phyloP scores from a whole-genome alignment of 2,888 invertebrate genomes.

The Leistus spinibarbis region DNA sequence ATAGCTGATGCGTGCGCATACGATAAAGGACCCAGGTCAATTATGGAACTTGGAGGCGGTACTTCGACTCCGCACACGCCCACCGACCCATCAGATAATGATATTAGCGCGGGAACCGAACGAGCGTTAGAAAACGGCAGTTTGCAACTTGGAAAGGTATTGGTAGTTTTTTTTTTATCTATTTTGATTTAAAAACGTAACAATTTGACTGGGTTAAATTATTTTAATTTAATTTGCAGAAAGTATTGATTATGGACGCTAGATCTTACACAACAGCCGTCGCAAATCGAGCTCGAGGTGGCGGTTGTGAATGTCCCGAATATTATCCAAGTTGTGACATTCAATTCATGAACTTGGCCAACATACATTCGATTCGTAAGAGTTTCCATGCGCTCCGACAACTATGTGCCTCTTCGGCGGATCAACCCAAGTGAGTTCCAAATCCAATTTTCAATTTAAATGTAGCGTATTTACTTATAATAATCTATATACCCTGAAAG shows the following conservation, averaged over 20 bases:
- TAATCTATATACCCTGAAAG: too few relatives aligned
- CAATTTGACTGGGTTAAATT: too few relatives aligned
- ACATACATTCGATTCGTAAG: slow-evolving; percentile 94
- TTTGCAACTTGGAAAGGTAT: slow-evolving; percentile 15
- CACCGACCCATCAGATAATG: slow-evolving; percentile 10
- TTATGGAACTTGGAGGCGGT: slow-evolving; percentile 50
- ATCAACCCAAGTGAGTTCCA: slow-evolving; percentile 73
- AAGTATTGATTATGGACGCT: slow-evolving; percentile 92
- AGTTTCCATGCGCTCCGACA: slow-evolving; percentile 88
- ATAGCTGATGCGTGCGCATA: slow-evolving; percentile 80
- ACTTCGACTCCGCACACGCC: slow-evolving; percentile 45
- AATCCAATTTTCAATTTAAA: neutral
- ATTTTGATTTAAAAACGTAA: neutral
- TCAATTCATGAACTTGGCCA: slow-evolving; percentile 96
- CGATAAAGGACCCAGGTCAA: slow-evolving; percentile 63
- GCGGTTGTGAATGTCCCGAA: slow-evolving; percentile 95
- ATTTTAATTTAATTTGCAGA: neutral
- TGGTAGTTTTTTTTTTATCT: neutral
- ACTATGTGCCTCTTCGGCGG: slow-evolving; percentile 77
- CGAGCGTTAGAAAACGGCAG: neutral
- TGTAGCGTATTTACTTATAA: neutral
- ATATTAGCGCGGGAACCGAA: neutral
- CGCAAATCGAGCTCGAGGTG: slow-evolving; percentile 95
- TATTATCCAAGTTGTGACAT: slow-evolving; percentile 96
- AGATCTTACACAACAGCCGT: slow-evolving; percentile 95